Evolutionary conservation across 64 coral and sea anemone species (phyloP), one percentile per base, ranked within the genome.

Genomic region (Trachythela sp.): DNA sequence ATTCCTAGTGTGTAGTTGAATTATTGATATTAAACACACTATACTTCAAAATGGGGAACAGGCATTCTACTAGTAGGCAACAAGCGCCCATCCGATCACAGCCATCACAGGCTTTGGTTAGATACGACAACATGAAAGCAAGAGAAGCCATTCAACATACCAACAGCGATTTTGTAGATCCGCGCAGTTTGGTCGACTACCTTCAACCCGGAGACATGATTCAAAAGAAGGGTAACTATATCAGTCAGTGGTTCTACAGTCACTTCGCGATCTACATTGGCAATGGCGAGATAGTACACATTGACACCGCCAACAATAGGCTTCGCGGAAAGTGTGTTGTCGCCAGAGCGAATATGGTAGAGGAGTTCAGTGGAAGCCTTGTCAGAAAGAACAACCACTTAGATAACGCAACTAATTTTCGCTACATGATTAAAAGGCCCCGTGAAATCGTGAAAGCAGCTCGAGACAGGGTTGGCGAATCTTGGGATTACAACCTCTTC

Each of bases 201-300:
- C 71, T 77, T 77, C 9, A 13, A 77, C 13, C 71, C 4, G 71
- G 71, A 39, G 71, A 77, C 17, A 77, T 77, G 71, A 39, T 77
- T 13, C 71, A 77, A 77, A 39, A 36, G 71, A 77, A 77, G 36
- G 71, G 71, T 11, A 77, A 39, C 71, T 77, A 11, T 31, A 77
- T 77, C 5, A 2, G 30, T 24, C 29, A 77, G 8, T 77, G 71
- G 71, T 77, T 77, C 17, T 77, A 36, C 71, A 77, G 71, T 18
- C 71, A 77, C 71, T 77, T 77, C 26, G 71, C 71, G 3, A 35
- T 77, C 36, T 77, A 34, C 71, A 31, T 77, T 77, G 71, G 71
- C 30, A 77, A 77, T 35, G 71, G 71, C 3, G 24, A 77, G 2
- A 77, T 77, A 24, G 71, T 77, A 4, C 71, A 77, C 36, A n/a